These are phyloP conservation scores for Urocyon cinereoargenteus DNA, from an alignment of 2,797 vertebrate genomes.

Conservation along the genomic window DNA sequence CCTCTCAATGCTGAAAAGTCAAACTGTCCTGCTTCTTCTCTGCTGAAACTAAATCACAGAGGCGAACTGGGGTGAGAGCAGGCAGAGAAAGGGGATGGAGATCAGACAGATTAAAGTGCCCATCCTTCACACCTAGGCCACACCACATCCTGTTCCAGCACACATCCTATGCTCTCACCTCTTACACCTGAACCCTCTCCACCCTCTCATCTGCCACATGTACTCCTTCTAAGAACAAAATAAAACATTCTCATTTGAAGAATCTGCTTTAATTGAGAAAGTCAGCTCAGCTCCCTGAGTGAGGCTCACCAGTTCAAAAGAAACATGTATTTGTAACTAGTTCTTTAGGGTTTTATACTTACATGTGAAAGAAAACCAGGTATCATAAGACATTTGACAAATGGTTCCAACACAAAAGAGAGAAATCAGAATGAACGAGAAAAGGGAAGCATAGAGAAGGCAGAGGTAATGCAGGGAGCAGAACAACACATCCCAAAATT, in stretches of 20 bases:
- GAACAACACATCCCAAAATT: neutral
- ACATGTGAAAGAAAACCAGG: neutral
- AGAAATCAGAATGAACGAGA: neutral
- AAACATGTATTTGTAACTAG: neutral
- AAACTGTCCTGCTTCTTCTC: neutral
- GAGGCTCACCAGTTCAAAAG: neutral
- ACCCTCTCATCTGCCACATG: neutral
- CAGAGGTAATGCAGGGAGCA: neutral
- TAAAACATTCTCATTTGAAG: neutral
- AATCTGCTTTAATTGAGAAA: neutral
- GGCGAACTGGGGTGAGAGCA: neutral
- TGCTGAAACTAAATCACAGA: neutral
- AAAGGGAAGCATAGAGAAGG: neutral
- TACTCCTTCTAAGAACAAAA: neutral
- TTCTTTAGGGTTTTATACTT: neutral
- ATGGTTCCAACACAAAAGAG: neutral
- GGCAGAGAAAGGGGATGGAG: neutral
- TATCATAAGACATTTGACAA: neutral
- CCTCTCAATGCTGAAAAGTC: neutral
- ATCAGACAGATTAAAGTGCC: neutral
- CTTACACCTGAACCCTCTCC: neutral
- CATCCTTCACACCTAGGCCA: neutral
- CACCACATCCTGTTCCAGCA: neutral
- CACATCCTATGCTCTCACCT: neutral
- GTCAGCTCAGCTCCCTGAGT: neutral